phyloP scores from a whole-genome alignment of 2,888 invertebrate species.

The Cenopis cana region DNA sequence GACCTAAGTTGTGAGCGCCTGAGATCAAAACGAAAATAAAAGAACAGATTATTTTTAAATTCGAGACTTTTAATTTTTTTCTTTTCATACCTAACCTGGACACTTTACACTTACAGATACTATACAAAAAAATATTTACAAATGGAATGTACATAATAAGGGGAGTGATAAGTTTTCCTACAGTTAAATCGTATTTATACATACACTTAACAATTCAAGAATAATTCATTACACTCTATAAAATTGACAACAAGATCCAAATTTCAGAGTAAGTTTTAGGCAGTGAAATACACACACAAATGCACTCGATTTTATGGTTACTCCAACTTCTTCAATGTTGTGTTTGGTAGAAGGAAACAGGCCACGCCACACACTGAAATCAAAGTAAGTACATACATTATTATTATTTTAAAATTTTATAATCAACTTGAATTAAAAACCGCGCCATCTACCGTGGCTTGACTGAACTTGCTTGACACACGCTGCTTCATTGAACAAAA shows the following conservation, averaged over 20 bases:
- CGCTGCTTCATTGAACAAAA: too few relatives aligned
- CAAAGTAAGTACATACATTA: slow-evolving; percentile 25
- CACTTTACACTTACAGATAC: not conserved
- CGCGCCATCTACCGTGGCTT: slow-evolving; percentile 25
- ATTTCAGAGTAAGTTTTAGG: slow-evolving; percentile 6
- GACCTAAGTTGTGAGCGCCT: slow-evolving; percentile 68
- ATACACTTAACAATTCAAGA: not conserved
- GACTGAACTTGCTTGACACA: slow-evolving; percentile 16
- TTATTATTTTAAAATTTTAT: too few relatives aligned
- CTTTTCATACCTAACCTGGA: slow-evolving; percentile 21
- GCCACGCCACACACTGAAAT: slow-evolving; percentile 72
- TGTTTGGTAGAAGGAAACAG: slow-evolving; percentile 74
- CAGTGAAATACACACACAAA: not conserved
- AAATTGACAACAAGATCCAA: not conserved
- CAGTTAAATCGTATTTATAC: not conserved
- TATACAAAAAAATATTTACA: slow-evolving; percentile 40
- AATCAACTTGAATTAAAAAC: slow-evolving; percentile 10
- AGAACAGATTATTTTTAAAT: slow-evolving; percentile 79
- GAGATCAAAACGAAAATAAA: slow-evolving; percentile 78
- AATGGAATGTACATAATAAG: slow-evolving; percentile 9
- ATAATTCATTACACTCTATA: not conserved
- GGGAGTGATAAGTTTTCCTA: slow-evolving; percentile 3
- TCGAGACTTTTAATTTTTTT: slow-evolving; percentile 57
- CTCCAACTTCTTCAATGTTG: slow-evolving; percentile 76
- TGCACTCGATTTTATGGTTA: slow-evolving; percentile 47